Base-by-base conservation (phyloP, 2,888 invertebrate genomes). In the Lepetodrilus schrolli region DNA sequence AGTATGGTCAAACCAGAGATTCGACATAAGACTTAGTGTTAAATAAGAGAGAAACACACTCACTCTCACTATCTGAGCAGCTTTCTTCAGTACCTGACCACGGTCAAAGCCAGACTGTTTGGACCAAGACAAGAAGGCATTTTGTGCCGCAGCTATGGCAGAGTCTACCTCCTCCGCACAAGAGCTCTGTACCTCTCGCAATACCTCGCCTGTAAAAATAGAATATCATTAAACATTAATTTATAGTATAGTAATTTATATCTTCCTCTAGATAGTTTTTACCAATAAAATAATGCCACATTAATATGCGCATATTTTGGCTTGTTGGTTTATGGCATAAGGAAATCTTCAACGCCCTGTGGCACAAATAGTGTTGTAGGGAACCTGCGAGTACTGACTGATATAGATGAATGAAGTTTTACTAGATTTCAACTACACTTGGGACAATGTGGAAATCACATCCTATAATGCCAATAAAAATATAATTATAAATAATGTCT, bases 101-200 rank as follows among this genome's bases (percentile, higher is more conserved):
- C 92, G 84, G 77, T 92, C 91, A 50, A 87, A 86, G 26, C 90
- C 90, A 4, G 91, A 83, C 36, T 88, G 77, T 75, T 84, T 78
- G 5, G 90, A 87, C 92, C 92, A 92, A 0, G 74, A 50, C 21
- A 76, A 73, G 74, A 91, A 91, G 1, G 91, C 92, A 10, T 80
- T 71, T 72, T 83, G 84, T 0, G 92, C 91, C 69, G 81, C 77
- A 10, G 76, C 66, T 1, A 92, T 91, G 13, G 92, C 92, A 36
- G 78, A 73, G 73, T 91, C 84, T 1, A 92, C 89, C 78, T 92
- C 92, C 47, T 84, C 74, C 13, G 66, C 70, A 26, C 88, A 86
- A 10, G 88, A 81, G 66, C 74, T 79, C 8, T 70, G 71, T 7
- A 87, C 76, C 13, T 76, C 70, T 23, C 84, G 74, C 51, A 89